phyloP scores from a whole-genome alignment of 2,113 vertebrate genomes.

The Elephantulus edwardii region DNA sequence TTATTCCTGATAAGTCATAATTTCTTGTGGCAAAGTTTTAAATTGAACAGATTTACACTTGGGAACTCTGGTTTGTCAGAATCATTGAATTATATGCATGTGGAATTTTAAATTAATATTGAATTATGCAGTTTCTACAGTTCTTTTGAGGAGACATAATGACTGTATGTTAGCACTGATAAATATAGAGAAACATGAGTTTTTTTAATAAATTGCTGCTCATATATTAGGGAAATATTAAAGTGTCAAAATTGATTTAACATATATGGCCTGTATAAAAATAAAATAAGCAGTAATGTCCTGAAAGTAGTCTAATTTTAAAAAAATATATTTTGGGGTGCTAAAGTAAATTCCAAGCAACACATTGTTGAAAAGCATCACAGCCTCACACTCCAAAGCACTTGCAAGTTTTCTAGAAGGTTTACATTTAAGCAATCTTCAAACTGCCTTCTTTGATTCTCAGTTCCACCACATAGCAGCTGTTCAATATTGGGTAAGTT shows the following conservation, averaged over 20 bases:
- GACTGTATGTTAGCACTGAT: neutral
- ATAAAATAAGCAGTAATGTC: neutral
- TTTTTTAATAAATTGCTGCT: neutral
- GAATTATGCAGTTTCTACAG: slow-evolving; percentile 16
- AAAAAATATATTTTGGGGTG: neutral
- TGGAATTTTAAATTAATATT: slow-evolving; percentile 51
- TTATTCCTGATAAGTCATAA: slow-evolving; percentile 18
- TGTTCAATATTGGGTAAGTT: neutral
- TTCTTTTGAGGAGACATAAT: slow-evolving; percentile 12
- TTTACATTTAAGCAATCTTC: neutral
- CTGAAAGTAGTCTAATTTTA: neutral
- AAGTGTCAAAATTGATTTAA: slow-evolving; percentile 15
- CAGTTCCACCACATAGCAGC: neutral
- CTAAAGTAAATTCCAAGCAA: neutral
- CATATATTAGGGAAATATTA: neutral
- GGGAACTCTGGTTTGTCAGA: neutral
- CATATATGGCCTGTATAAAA: neutral
- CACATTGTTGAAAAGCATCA: neutral
- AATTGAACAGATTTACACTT: neutral
- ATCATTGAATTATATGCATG: slow-evolving; percentile 10
- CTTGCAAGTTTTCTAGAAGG: neutral
- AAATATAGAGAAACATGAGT: neutral
- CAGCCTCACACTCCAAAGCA: neutral
- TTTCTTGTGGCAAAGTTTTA: slow-evolving; percentile 43
- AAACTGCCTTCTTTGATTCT: neutral